A percentile compares a stretch with the other conserved stretches of the same genome.
Conservation (phyloP, 2,797 vertebrate species). For the Graptemys geographica region DNA sequence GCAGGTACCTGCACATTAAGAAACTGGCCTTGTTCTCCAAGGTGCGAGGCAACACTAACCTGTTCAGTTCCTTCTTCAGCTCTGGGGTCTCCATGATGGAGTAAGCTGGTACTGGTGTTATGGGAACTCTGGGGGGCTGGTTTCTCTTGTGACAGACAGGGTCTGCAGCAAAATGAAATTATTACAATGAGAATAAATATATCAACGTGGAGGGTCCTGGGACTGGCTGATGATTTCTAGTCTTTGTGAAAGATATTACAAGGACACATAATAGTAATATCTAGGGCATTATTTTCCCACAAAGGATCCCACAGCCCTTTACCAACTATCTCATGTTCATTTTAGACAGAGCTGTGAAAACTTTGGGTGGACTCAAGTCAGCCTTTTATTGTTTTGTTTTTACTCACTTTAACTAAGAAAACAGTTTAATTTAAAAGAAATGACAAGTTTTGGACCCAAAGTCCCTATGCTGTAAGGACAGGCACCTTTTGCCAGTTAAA, state of each 20-base stretch:
- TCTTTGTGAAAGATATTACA: not conserved
- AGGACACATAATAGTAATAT: not conserved
- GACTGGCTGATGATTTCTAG: not conserved
- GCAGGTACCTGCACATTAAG: not conserved
- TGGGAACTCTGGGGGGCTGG: conserved; percentile 78
- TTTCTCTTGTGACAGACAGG: conserved; percentile 64
- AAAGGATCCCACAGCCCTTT: not conserved
- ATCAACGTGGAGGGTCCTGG: not conserved
- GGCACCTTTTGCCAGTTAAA: not conserved
- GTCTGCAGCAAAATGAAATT: conserved; percentile 64
- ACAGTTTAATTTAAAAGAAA: not conserved
- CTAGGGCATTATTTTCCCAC: not conserved
- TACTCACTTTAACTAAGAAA: conserved; percentile 11
- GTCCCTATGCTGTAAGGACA: not conserved
- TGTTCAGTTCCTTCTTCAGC: conserved; percentile 92
- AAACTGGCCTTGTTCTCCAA: not conserved
- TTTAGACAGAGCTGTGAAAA: not conserved
- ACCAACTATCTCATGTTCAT: not conserved
- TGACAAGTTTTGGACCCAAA: not conserved
- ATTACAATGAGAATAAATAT: not conserved
- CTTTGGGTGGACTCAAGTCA: not conserved
- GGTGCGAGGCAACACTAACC: conserved; percentile 78
- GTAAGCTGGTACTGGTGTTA: conserved; percentile 92
- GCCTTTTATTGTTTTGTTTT: not conserved
- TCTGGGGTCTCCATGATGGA: conserved; percentile 96